Evolutionary conservation across 2,113 vertebrate genomes (phyloP).

Genomic region (Psilopogon haemacephalus): DNA sequence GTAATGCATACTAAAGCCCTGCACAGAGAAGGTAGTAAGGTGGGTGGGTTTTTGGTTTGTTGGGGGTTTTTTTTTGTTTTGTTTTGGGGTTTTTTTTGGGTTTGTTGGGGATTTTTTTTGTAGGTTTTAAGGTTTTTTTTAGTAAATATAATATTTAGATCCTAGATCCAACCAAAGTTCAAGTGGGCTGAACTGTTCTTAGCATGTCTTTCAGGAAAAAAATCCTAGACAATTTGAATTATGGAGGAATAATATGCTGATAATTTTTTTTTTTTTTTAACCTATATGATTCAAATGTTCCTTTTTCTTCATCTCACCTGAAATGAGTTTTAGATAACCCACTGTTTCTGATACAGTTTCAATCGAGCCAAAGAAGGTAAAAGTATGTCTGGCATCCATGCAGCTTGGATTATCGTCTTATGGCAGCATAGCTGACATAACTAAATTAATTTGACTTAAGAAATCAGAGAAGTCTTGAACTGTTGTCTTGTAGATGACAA

Average conservation of each 20-base stretch:
- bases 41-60: not conserved
- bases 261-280: not conserved
- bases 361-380: slow-evolving; percentile 62
- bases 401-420: slow-evolving; percentile 74
- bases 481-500: slow-evolving; percentile 75
- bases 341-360: slow-evolving; percentile 35
- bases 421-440: slow-evolving; percentile 74
- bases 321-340: not conserved
- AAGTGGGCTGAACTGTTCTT: not conserved
- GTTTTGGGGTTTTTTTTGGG: too few species aligned
- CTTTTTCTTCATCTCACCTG: not conserved
- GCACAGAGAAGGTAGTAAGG: not conserved
- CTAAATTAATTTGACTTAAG: slow-evolving; percentile 81
- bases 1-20: not conserved
- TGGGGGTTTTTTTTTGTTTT: not conserved
- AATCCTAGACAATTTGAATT: rapidly evolving
- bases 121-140: not conserved
- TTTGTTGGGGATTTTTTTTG: too few species aligned
- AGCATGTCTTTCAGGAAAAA: not conserved
- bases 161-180: not conserved
- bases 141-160: not conserved
- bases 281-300: not conserved
- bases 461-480: slow-evolving; percentile 73
- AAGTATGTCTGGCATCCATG: slow-evolving; percentile 70
- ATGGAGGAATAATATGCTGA: not conserved